phyloP scores from a whole-genome alignment of 2,888 invertebrate species.

The Lamproptera curius region DNA sequence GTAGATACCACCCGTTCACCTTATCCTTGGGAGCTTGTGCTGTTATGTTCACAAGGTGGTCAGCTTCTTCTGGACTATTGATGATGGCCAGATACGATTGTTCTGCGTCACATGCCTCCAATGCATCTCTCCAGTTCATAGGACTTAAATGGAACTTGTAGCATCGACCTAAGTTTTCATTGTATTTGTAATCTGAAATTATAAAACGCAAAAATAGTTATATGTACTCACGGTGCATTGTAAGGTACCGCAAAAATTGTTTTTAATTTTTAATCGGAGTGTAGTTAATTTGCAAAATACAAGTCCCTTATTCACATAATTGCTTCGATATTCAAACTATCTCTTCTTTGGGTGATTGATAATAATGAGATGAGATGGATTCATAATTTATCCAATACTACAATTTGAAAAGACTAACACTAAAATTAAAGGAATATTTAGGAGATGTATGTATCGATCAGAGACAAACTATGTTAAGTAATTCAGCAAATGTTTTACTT shows the following conservation, averaged over 20 bases:
- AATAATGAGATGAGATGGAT: too few species aligned
- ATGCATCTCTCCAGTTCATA: conserved; percentile 52
- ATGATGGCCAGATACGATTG: conserved; percentile 53
- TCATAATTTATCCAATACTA: too few species aligned
- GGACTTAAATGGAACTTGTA: conserved; percentile 55
- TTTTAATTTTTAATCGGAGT: too few species aligned
- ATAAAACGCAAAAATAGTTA: background rate
- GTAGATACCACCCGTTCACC: conserved; percentile 33
- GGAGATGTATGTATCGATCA: too few species aligned
- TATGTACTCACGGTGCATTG: too few species aligned
- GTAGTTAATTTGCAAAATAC: too few species aligned
- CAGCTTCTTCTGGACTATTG: conserved; percentile 44
- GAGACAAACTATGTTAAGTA: background rate
- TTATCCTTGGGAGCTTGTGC: conserved; percentile 36
- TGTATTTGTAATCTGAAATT: conserved; percentile 48
- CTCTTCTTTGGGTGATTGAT: too few species aligned
- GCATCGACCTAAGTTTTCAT: conserved; percentile 40
- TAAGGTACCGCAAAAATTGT: too few species aligned
- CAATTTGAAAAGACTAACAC: too few species aligned
- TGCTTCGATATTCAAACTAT: too few species aligned
- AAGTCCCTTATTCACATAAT: too few species aligned
- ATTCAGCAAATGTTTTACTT: background rate
- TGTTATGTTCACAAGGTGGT: conserved; percentile 41
- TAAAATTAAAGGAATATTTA: too few species aligned
- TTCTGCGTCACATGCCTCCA: conserved; percentile 45